Conservation (phyloP, 2,113 vertebrate species). For the Gavia stellata region DNA sequence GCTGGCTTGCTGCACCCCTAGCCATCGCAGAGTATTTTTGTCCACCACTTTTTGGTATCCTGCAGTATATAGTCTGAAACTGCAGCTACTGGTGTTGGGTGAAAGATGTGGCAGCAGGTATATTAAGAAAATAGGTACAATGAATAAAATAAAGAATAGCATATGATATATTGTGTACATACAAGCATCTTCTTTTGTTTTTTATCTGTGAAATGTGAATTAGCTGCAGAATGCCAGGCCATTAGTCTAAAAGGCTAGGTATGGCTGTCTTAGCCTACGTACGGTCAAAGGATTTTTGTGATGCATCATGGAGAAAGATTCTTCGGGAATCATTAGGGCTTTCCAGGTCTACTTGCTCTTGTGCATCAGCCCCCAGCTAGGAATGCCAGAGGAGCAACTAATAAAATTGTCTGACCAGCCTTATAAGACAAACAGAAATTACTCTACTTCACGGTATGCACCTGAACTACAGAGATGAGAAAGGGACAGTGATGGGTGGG, state of each 20-base stretch:
- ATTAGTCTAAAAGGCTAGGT: constrained; percentile 67
- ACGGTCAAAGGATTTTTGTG: constrained; percentile 18
- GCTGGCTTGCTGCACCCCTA: not conserved
- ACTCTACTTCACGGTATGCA: not conserved
- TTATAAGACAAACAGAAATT: constrained; percentile 48
- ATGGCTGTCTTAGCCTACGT: constrained; percentile 25
- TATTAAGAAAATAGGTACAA: constrained; percentile 71
- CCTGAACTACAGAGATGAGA: not conserved
- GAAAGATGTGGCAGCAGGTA: constrained; percentile 56
- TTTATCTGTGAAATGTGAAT: constrained; percentile 65
- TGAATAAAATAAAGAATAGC: constrained; percentile 74
- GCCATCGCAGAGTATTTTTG: not conserved
- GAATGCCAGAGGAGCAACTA: constrained; percentile 40
- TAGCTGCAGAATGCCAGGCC: constrained; percentile 65
- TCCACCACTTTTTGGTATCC: constrained; percentile 59
- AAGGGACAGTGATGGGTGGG: not conserved
- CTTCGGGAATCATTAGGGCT: not conserved
- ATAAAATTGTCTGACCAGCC: constrained; percentile 46
- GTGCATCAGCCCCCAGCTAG: not conserved
- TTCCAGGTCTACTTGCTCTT: not conserved
- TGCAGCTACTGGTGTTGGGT: constrained; percentile 6
- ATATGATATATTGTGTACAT: constrained; percentile 74
- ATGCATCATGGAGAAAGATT: not conserved
- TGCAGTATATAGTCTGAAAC: constrained; percentile 35
- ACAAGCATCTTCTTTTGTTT: constrained; percentile 63